phyloP scores from a whole-genome alignment of 2,797 vertebrate genomes.

The Neostethus bicornis region DNA sequence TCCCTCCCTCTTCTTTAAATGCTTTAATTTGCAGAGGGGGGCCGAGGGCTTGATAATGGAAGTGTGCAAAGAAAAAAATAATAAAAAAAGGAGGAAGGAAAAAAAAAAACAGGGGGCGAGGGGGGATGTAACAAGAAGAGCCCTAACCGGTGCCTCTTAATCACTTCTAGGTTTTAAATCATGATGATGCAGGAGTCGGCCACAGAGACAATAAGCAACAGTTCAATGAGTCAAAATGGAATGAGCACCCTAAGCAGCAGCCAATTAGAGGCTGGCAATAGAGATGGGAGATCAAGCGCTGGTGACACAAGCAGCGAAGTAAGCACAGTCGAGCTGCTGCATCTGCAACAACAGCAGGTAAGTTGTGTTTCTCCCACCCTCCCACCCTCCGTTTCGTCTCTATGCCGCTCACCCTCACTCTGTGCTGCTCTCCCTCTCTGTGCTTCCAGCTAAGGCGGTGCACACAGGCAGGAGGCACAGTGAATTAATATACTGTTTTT shows the following conservation, averaged over 20 bases:
- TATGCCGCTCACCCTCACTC: slow-evolving; percentile 58
- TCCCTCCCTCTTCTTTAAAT: slow-evolving; percentile 77
- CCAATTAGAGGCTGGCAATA: slow-evolving; percentile 99
- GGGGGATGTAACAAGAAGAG: slow-evolving; percentile 85
- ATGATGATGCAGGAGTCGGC: slow-evolving; percentile 99
- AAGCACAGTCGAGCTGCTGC: slow-evolving; percentile 99
- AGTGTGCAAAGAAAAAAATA: slow-evolving; percentile 73
- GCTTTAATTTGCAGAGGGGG: slow-evolving; percentile 98
- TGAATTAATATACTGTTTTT: slow-evolving; percentile 26
- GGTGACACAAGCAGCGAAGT: slow-evolving; percentile 97
- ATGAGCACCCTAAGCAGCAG: slow-evolving; percentile 98
- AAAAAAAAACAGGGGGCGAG: slow-evolving; percentile 53
- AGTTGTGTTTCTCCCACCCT: slow-evolving; percentile 92
- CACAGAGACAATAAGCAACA: slow-evolving; percentile 99
- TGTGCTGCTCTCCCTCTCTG: slow-evolving; percentile 57
- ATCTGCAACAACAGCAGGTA: slow-evolving; percentile 99
- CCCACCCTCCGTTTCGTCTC: slow-evolving; percentile 71
- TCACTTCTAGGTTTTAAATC: slow-evolving; percentile 99
- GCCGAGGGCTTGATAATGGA: slow-evolving; percentile 92
- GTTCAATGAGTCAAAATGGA: slow-evolving; percentile 99
- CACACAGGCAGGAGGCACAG: slow-evolving; percentile 43
- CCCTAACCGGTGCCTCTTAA: slow-evolving; percentile 99
- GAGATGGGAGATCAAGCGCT: slow-evolving; percentile 99
- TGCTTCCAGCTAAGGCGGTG: slow-evolving; percentile 54
- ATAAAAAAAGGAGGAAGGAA: too few relatives aligned